A percentile compares a stretch with the other conserved stretches of the same genome.
Evolutionary conservation across 2,888 invertebrate genomes (phyloP).

Genomic region (Thereva unica): DNA sequence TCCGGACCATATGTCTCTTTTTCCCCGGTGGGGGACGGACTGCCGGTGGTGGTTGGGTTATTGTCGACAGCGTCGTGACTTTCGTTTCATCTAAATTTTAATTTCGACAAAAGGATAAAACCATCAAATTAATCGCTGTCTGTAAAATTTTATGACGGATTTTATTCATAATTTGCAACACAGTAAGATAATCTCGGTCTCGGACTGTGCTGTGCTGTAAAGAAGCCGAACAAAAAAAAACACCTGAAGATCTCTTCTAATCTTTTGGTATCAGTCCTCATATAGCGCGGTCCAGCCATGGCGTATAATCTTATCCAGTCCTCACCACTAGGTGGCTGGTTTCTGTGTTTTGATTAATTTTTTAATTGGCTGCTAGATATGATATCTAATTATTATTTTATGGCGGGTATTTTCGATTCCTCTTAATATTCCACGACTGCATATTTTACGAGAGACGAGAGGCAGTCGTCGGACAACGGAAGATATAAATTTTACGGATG

Average conservation of each 20-base stretch:
- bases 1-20: constrained; percentile 19
- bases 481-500: too few relatives aligned
- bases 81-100: constrained; percentile 23
- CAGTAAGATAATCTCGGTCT: not conserved
- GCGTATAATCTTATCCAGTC: too few relatives aligned
- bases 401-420: constrained; percentile 4
- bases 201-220: constrained; percentile 4
- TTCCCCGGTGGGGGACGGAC: constrained; percentile 2
- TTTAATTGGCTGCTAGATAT: constrained; percentile 26
- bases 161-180: constrained; percentile 31
- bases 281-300: too few relatives aligned
- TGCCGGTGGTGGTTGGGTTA: constrained; percentile 8
- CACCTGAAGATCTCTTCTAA: constrained; percentile 8
- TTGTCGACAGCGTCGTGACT: not conserved
- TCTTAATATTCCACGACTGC: not conserved
- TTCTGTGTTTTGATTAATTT: constrained; percentile 28
- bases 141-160: constrained; percentile 31
- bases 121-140: constrained; percentile 24
- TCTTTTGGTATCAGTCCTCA: not conserved
- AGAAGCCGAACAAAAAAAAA: constrained; percentile 14
- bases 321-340: not conserved
- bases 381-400: constrained; percentile 23
- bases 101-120: constrained; percentile 4
- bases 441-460: too few relatives aligned
- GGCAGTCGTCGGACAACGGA: too few relatives aligned